A percentile compares a stretch with the other conserved stretches of the same genome.
Conservation (phyloP, 2,113 vertebrate genomes). For the Genyomyrus donnyi region DNA sequence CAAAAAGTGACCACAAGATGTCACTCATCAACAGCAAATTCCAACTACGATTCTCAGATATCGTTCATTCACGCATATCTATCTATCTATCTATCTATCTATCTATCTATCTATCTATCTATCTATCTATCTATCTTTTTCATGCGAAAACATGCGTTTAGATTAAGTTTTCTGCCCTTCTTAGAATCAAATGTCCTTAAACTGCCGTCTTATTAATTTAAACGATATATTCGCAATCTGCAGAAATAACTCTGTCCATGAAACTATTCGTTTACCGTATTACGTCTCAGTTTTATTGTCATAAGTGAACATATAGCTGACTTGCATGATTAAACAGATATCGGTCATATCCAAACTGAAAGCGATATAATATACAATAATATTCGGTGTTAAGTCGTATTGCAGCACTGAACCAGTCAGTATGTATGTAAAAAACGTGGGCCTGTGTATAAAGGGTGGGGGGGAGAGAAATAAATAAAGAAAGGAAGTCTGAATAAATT, state of each 20-base stretch:
- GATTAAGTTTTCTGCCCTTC: background rate
- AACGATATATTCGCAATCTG: background rate
- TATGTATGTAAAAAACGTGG: background rate
- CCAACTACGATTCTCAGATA: background rate
- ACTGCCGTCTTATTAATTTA: background rate
- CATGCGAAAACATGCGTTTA: background rate
- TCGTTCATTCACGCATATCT: background rate
- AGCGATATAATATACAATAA: background rate
- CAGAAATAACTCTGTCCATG: background rate
- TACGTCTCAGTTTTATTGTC: background rate
- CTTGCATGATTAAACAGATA: background rate
- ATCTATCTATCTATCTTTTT: no score
- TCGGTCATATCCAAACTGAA: background rate
- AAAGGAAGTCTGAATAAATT: background rate
- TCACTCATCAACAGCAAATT: slow-evolving; percentile 2
- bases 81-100: no score
- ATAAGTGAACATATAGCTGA: background rate
- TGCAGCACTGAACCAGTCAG: background rate
- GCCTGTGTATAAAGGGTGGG: background rate
- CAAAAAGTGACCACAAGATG: background rate
- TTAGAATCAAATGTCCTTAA: background rate
- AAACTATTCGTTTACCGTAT: background rate
- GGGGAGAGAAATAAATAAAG: background rate
- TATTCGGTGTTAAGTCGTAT: background rate
- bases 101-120: no score